Conservation (phyloP, 2,113 vertebrate genomes). For the Oryzias woworae region DNA sequence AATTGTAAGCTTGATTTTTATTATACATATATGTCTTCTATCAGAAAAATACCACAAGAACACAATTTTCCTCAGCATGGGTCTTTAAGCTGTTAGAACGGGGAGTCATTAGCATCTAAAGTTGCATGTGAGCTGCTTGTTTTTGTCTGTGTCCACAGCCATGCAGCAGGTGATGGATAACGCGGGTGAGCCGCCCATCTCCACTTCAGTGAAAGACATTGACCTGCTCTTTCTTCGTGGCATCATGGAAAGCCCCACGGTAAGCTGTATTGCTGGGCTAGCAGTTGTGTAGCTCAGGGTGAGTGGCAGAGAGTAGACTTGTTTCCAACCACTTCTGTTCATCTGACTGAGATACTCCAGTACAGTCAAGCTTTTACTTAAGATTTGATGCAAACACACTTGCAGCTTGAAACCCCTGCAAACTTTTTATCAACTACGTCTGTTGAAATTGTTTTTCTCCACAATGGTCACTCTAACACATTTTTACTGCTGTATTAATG, state of each 20-base stretch:
- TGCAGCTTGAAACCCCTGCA: background rate
- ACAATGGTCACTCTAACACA: background rate
- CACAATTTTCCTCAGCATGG: too few species aligned
- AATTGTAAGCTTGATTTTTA: too few species aligned
- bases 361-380: constrained; percentile 33
- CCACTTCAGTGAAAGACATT: constrained; percentile 93
- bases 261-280: constrained; percentile 90
- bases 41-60: too few species aligned
- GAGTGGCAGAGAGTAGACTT: constrained; percentile 25
- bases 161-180: constrained; percentile 97
- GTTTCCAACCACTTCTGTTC: constrained; percentile 4
- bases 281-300: constrained; percentile 44
- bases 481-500: constrained; percentile 11
- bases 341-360: constrained; percentile 29
- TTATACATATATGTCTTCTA: too few species aligned
- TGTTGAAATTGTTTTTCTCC: background rate
- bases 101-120: too few species aligned
- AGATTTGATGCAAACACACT: background rate
- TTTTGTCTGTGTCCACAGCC: constrained; percentile 72
- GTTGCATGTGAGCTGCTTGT: background rate
- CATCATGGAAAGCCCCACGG: constrained; percentile 97
- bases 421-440: background rate
- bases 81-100: too few species aligned
- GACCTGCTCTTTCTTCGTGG: constrained; percentile 98
- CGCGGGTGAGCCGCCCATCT: constrained; percentile 84